phyloP scores from a whole-genome alignment of 2,113 vertebrate genomes.

The Origma solitaria region DNA sequence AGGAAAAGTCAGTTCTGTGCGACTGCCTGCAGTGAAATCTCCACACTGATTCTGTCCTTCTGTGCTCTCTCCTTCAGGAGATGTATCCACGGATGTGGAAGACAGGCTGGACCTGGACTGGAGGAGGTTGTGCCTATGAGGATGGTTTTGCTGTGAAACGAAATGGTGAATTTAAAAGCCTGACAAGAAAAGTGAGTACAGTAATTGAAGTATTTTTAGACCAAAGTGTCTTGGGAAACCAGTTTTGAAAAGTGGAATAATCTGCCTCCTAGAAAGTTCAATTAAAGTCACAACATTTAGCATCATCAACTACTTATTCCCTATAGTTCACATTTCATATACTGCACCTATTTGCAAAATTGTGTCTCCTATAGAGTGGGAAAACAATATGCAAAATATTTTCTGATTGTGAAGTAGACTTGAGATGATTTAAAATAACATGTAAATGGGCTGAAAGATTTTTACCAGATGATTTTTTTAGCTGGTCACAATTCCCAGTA shows the following conservation, averaged over 20 bases:
- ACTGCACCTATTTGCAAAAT: neutral
- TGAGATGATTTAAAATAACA: neutral
- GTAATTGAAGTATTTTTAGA: neutral
- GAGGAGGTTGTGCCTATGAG: neutral
- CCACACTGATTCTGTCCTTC: neutral
- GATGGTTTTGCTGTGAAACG: neutral
- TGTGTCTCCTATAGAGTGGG: neutral
- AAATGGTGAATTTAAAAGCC: neutral
- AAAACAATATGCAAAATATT: constrained; percentile 1
- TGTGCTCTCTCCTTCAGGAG: neutral
- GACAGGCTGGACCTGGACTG: neutral
- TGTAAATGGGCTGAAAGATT: neutral
- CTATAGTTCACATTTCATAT: neutral
- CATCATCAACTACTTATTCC: neutral
- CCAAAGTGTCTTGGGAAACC: neutral
- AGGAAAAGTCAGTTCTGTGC: neutral
- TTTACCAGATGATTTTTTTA: neutral
- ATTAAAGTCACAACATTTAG: neutral
- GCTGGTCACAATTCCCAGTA: neutral
- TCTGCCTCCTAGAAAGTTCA: neutral
- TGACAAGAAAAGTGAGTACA: neutral
- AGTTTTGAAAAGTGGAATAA: neutral
- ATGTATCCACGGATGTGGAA: neutral
- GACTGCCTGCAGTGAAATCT: neutral
- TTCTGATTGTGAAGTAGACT: neutral